Base-by-base conservation (phyloP, 2,113 vertebrate genomes). In the Perca fluviatilis region DNA sequence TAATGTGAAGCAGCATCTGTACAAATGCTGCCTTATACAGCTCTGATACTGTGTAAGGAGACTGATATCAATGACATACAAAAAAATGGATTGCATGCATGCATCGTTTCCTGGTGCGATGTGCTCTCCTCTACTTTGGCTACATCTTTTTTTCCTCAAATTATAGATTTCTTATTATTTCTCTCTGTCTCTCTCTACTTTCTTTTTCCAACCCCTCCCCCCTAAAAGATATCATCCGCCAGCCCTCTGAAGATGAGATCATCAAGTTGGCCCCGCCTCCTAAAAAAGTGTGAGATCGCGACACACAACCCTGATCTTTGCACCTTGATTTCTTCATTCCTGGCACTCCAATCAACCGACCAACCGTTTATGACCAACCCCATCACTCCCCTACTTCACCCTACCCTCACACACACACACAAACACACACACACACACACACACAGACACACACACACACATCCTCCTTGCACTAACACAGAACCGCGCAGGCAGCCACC, bases 221-320 rank as follows among this genome's bases (percentile, higher is more conserved):
- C 62, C 65, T 68, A 47, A 11, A 65, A 98, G 97, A 98, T 91
- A 97, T 98, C 91, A 98, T 98, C 92, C 96, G 97, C 85, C 97
- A 98, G 91, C 97, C 97, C 21, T 98, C 97, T 30, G 97, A 98
- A 93, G 97, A 98, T 79, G 97, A 98, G 93, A 98, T 98, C 93
- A 98, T 98, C 95, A 98, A 98, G 93, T 82, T 98, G 95, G 97
- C 97, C 5, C 97, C 97, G 43, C 97, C 97, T 7, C 97, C 97
- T 72, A 98, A 98, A 91, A 98, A 98, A 84, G 97, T 95, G 84
- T 98, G 96, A 97, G 93, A 86, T 86, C 46, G 14, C n/a, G 13
- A 80, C 62, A 57, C 57, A 7, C 36, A 19, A 40, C 78, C 73
- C 53, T 57, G 83, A 93, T 88, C 88, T 89, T 84, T 91, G 84